Evolutionary conservation across 2,113 vertebrate species (phyloP), one percentile per base, ranked within the genome.

Genomic region (Sclerurus mexicanus): DNA sequence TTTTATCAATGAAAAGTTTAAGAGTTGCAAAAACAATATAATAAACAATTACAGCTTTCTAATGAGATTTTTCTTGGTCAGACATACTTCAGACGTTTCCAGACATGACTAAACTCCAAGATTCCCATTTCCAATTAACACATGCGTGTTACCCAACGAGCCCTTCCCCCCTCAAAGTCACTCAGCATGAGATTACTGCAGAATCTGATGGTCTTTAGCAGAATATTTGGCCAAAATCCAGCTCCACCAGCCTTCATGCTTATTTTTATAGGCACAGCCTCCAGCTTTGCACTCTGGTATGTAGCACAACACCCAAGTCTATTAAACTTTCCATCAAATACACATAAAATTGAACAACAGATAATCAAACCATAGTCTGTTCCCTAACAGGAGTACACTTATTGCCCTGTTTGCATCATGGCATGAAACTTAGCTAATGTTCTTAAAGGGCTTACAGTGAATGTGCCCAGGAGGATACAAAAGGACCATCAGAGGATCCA

Each of bases 261-360:
- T 96, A 49, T 96, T 97, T 97, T 95, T 95, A 94, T 16, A 97
- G 95, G 87, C 90, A 89, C 62, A 78, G 95, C 88, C 87, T 96
- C 82, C 92, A 94, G 92, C 66, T 91, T 63, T 69, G 58, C 10
- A 0, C 73, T 87, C 85, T 73, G 81, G 75, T n/a, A 85, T 84
- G 88, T 85, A 96, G 90, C 62, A 60, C 66, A 92, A 96, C 85
- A 96, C 93, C 87, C 91, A 93, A 79, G 53, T 63, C 91, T 74
- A 89, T 90, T 92, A 93, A 95, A 94, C 56, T 63, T 84, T 77
- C 91, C 75, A 80, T 35, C 64, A 93, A 91, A 90, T 10, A 62
- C 40, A 75, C 58, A 60, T 68, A 55, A 94, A 95, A 95, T 68
- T 46, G 74, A 94, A 95, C 81, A 96, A 95, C 79, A 90, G 68